A percentile compares a stretch with the other conserved stretches of the same genome.
Evolutionary conservation across 2,888 invertebrate genomes (phyloP).

Genomic region (Euspilapteryx auroguttella): DNA sequence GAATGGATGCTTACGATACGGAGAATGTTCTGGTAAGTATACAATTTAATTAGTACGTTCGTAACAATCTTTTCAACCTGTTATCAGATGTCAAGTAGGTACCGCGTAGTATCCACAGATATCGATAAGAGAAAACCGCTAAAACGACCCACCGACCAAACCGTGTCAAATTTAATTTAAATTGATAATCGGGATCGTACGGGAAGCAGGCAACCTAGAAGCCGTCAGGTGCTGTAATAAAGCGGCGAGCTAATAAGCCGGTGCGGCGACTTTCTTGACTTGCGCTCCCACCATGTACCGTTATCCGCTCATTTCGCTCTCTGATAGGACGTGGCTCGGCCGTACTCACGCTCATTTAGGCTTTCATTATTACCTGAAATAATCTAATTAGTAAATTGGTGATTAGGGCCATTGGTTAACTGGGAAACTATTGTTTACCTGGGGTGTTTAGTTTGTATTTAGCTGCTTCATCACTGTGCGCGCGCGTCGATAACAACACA

Average conservation of each 20-base stretch:
- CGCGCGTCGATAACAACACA: neutral
- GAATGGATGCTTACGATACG: conserved; percentile 40
- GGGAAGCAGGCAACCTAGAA: conserved; percentile 22
- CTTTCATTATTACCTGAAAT: conserved; percentile 8
- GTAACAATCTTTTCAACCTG: too few relatives aligned
- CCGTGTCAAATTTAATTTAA: neutral
- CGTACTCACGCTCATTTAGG: conserved; percentile 16
- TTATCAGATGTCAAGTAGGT: too few relatives aligned
- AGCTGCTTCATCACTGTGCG: too few relatives aligned
- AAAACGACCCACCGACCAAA: too few relatives aligned
- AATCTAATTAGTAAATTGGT: conserved; percentile 27
- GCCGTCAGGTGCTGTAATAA: conserved; percentile 42
- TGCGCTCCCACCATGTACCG: conserved; percentile 55
- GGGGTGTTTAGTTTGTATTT: too few relatives aligned
- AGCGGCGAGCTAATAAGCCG: conserved; percentile 10
- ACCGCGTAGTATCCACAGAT: too few relatives aligned
- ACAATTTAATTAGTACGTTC: neutral
- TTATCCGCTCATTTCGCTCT: conserved; percentile 51
- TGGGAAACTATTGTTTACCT: too few relatives aligned
- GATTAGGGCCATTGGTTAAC: too few relatives aligned
- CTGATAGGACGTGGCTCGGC: conserved; percentile 35
- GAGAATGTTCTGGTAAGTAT: conserved; percentile 40
- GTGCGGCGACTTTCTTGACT: conserved; percentile 49
- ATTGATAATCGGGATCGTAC: too few relatives aligned
- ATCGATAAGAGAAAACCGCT: too few relatives aligned